These are phyloP conservation scores for Catharus bicknelli DNA, from an alignment of 2,113 vertebrate genomes.

Conservation along the genomic window DNA sequence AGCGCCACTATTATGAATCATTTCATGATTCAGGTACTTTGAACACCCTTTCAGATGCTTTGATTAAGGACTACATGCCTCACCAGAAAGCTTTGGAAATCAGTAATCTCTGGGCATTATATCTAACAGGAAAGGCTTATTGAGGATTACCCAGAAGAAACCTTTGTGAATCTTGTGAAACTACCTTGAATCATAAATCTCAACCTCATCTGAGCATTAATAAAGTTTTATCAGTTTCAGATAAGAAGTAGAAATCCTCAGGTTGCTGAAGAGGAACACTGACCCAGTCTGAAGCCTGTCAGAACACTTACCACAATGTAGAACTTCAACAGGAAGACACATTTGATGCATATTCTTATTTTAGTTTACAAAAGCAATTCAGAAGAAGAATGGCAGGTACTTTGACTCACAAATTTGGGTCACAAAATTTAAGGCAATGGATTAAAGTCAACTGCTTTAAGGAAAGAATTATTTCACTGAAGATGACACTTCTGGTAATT, in stretches of 20 bases:
- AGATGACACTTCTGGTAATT: background rate
- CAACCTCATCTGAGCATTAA: background rate
- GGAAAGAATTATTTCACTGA: background rate
- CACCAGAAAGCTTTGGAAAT: slow-evolving; percentile 47
- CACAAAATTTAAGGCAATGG: background rate
- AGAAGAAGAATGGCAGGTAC: background rate
- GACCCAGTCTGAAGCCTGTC: background rate
- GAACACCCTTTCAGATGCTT: slow-evolving; percentile 19
- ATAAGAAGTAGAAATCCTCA: slow-evolving; percentile 36
- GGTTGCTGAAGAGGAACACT: background rate
- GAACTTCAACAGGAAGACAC: background rate
- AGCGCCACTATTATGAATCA: background rate
- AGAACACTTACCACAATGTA: background rate
- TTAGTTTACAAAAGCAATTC: background rate
- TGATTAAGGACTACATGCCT: slow-evolving; percentile 42
- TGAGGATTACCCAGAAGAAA: slow-evolving; percentile 62
- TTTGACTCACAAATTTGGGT: background rate
- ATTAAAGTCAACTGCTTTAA: background rate
- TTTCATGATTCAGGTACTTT: slow-evolving; percentile 16
- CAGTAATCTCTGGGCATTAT: slow-evolving; percentile 57
- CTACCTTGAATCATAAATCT: slow-evolving; percentile 41
- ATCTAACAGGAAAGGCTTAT: slow-evolving; percentile 62
- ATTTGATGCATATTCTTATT: background rate
- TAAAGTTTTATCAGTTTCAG: slow-evolving; percentile 59
- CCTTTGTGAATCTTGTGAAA: slow-evolving; percentile 47